Base-by-base conservation (phyloP, 1,140 invertebrate species). In the Helicoverpa armigera region DNA sequence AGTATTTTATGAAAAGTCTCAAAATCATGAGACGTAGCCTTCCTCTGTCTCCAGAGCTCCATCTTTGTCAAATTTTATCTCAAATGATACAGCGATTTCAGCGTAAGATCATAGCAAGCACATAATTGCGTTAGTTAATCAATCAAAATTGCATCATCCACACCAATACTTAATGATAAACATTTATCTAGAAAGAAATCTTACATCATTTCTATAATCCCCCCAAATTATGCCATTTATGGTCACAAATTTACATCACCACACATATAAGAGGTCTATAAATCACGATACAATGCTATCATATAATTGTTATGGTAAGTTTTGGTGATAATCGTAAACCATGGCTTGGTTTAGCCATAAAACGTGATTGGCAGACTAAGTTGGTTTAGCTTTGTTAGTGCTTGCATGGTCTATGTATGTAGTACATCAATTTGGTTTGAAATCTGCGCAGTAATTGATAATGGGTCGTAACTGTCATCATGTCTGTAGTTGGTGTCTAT, bases 221-320 rank as follows among this genome's bases (percentile, higher is more conserved):
- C 11, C n/a, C 16, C 18, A 14, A n/a, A 58, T 9, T 18, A 58
- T 0, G 3, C 56, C 23, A 29, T 5, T 13, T 13, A 29, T 31
- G 23, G 2, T 29, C 2, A 3, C 29, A 16, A 5, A 4, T 29
- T 61, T 2, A 61, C 11, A 23, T 61, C 23, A 61, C 13, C 2
- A 29, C 58, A 61, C 23, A 61, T 61, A 31, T 12, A 23, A 12
- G 12, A 31, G 29, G 13, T 23, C 58, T 13, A 31, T 61, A 31
- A 31, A 23, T 31, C 29, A 50, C 7, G 23, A 1, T n/a, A 69
- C 65, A 69, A 69, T 69, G 50, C 14, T 12, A 13, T 50, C 43
- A 69, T 69, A 69, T 69, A 69, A 69, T 43, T 10, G 12, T 69
- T 50, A 69, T 69, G 65, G 65, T 5, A 12, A 4, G 43, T 69